Percentiles rank a stretch among this genome's conserved stretches.
These are phyloP conservation scores for Sinosuthora webbiana DNA, from an alignment of 2,113 vertebrate species.

Conservation along the genomic window DNA sequence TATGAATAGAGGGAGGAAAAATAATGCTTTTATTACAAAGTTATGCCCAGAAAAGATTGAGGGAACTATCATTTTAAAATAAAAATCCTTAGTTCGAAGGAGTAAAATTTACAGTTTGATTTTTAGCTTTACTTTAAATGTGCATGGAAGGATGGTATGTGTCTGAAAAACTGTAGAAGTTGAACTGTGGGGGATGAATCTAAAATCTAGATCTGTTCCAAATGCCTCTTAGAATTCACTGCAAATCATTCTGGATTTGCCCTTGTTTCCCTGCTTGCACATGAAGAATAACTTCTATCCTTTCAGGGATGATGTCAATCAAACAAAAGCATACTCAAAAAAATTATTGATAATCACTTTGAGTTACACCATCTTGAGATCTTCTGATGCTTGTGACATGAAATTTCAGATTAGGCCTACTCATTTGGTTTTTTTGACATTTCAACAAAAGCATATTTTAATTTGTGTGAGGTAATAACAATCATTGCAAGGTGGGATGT, in stretches of 20 bases:
- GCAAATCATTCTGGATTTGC: neutral
- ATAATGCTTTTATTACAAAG: neutral
- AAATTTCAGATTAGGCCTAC: neutral
- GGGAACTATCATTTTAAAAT: slow-evolving; percentile 14
- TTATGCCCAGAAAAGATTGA: neutral
- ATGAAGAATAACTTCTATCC: neutral
- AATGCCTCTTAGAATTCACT: neutral
- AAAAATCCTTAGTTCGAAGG: neutral
- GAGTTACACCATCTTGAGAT: neutral
- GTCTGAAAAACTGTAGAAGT: neutral
- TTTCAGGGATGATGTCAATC: neutral
- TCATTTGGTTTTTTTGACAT: neutral
- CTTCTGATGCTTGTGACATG: neutral
- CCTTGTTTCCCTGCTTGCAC: neutral
- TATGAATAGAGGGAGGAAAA: neutral
- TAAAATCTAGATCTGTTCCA: neutral
- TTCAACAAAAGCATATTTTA: neutral
- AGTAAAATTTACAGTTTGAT: neutral
- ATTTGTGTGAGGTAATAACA: neutral
- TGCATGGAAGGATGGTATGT: neutral
- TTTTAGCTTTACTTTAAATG: slow-evolving; percentile 6
- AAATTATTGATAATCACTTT: neutral
- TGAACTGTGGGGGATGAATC: neutral
- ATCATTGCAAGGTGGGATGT: neutral
- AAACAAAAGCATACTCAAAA: neutral